These are phyloP conservation scores for Pteria penguin DNA, from an alignment of 2,888 invertebrate genomes.

Conservation along the genomic window DNA sequence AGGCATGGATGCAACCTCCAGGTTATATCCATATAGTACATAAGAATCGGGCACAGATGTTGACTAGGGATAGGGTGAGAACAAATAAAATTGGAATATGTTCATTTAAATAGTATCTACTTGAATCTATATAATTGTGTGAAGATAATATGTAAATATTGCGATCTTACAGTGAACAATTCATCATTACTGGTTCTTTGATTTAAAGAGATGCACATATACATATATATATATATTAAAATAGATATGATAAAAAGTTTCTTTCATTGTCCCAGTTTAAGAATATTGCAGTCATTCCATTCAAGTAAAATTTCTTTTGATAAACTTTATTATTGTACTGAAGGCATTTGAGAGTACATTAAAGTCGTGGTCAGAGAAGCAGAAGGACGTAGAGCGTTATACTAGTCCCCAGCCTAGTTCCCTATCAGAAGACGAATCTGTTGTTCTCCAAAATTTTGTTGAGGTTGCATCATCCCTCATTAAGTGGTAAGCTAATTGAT, in stretches of 20 bases:
- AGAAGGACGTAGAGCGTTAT: constrained; percentile 80
- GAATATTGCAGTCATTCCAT: neutral
- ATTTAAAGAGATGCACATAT: too few relatives aligned
- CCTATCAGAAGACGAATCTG: constrained; percentile 85
- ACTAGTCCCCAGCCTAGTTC: constrained; percentile 67
- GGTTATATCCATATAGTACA: constrained; percentile 97
- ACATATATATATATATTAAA: too few relatives aligned
- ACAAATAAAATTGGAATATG: too few relatives aligned
- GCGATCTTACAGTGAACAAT: too few relatives aligned
- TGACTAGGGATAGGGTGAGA: constrained; percentile 91
- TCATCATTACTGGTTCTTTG: too few relatives aligned
- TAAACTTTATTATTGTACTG: too few relatives aligned
- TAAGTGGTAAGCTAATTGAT: constrained; percentile 82
- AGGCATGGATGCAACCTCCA: constrained; percentile 98
- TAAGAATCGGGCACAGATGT: constrained; percentile 97
- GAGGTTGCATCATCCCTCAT: constrained; percentile 92
- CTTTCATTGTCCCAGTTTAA: neutral
- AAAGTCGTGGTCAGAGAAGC: constrained; percentile 92
- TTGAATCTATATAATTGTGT: too few relatives aligned
- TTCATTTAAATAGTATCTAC: too few relatives aligned
- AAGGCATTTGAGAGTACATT: constrained; percentile 93
- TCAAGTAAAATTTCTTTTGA: too few relatives aligned
- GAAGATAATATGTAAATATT: too few relatives aligned
- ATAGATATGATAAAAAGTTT: neutral
- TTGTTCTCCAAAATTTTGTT: constrained; percentile 88